These are phyloP conservation scores for Choristoneura fumiferana DNA, from an alignment of 1,140 invertebrate species.

Conservation along the genomic window DNA sequence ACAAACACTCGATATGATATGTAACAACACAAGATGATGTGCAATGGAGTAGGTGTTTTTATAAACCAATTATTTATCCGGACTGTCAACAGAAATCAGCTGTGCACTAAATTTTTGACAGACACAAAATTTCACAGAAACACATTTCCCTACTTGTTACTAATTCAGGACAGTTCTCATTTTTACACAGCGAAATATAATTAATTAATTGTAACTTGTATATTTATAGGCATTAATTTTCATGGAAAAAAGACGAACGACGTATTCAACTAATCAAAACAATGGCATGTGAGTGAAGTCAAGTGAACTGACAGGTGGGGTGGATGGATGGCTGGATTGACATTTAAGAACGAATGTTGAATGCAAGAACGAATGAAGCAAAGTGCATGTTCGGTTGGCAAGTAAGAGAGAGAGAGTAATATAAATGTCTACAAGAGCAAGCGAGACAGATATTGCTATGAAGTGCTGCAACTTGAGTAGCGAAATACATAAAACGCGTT, in stretches of 20 bases:
- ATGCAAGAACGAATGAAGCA: slow-evolving; percentile 8
- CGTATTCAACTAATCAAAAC: neutral
- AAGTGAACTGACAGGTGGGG: slow-evolving; percentile 9
- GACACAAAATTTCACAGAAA: slow-evolving; percentile 18
- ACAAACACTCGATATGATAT: slow-evolving; percentile 1
- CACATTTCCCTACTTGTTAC: too few species aligned
- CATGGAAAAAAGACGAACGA: too few species aligned
- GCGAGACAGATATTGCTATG: neutral
- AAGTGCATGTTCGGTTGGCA: neutral
- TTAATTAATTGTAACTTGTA: too few species aligned
- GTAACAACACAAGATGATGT: neutral
- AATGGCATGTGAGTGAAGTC: slow-evolving; percentile 16
- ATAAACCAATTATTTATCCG: slow-evolving; percentile 25
- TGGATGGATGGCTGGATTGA: neutral
- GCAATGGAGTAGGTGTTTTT: neutral
- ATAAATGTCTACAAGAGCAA: neutral
- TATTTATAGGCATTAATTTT: too few species aligned
- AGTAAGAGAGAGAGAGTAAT: neutral
- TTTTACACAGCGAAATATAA: too few species aligned
- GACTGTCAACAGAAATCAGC: slow-evolving; percentile 38
- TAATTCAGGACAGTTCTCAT: too few species aligned
- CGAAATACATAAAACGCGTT: neutral
- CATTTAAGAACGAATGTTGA: neutral
- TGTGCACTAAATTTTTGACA: slow-evolving; percentile 42
- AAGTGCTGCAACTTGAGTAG: neutral